Evolutionary conservation across 1,140 invertebrate genomes (phyloP).

Genomic region (Lepeophtheirus salmonis): DNA sequence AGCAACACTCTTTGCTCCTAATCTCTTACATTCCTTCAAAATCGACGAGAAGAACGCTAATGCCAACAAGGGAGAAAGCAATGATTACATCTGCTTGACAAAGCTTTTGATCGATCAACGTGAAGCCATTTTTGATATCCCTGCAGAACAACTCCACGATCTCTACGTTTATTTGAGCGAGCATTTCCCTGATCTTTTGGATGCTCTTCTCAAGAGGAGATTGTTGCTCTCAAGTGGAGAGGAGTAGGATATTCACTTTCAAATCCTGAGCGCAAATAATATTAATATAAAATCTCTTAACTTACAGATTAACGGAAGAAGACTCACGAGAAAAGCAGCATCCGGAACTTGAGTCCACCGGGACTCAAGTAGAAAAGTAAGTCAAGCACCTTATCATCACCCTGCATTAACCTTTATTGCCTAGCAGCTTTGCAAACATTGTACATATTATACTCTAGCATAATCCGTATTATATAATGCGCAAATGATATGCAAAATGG

Average conservation of each 20-base stretch:
- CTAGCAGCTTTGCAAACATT: no score
- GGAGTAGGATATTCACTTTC: slow-evolving; percentile 15
- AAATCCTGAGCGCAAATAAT: no score
- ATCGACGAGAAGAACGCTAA: neutral
- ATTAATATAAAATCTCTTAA: no score
- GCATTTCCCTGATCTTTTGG: slow-evolving; percentile 51
- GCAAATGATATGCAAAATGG: no score
- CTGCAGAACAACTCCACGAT: slow-evolving; percentile 58
- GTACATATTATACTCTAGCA: no score
- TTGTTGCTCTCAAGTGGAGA: slow-evolving; percentile 29
- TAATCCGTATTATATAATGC: no score
- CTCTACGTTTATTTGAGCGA: slow-evolving; percentile 66
- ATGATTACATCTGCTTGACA: neutral
- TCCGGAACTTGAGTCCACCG: no score
- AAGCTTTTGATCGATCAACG: slow-evolving; percentile 8
- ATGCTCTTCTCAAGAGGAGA: slow-evolving; percentile 39
- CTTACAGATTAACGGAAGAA: no score
- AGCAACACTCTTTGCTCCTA: slow-evolving; percentile 79
- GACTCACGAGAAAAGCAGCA: no score
- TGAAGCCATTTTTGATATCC: slow-evolving; percentile 30
- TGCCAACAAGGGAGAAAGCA: neutral
- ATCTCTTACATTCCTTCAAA: slow-evolving; percentile 60
- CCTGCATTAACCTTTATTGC: no score
- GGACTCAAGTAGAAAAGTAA: no score
- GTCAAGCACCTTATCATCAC: no score